A percentile compares a stretch with the other conserved stretches of the same genome.
These are phyloP conservation scores for Puntigrus tetrazona DNA, from an alignment of 2,113 vertebrate genomes.

Conservation along the genomic window DNA sequence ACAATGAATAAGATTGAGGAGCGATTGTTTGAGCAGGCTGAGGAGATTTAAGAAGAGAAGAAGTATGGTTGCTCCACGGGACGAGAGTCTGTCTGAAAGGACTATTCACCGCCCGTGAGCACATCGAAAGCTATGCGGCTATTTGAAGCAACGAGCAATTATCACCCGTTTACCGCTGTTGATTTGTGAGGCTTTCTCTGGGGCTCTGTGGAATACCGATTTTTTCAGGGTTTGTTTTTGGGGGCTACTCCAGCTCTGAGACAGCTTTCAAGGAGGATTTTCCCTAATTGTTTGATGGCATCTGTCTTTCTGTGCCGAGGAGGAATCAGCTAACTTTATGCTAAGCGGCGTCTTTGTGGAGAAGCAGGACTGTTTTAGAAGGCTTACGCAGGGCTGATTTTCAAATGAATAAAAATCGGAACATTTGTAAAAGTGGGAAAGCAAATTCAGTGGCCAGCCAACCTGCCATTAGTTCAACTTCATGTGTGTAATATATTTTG, in stretches of 20 bases:
- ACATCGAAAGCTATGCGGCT: constrained; percentile 68
- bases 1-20: constrained; percentile 63
- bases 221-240: constrained; percentile 41
- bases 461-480: not conserved
- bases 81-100: constrained; percentile 59
- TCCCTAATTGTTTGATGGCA: constrained; percentile 61
- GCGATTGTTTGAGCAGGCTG: constrained; percentile 52
- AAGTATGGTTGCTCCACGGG: constrained; percentile 39
- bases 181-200: constrained; percentile 44
- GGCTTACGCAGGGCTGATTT: too few relatives aligned
- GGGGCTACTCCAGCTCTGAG: constrained; percentile 7
- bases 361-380: not conserved
- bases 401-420: not conserved
- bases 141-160: constrained; percentile 63
- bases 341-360: not conserved
- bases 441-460: not conserved
- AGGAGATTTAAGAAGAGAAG: constrained; percentile 34
- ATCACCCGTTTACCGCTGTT: constrained; percentile 57
- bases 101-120: constrained; percentile 60
- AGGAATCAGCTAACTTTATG: not conserved
- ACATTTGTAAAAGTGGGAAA: not conserved
- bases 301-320: constrained; percentile 48
- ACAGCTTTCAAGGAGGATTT: constrained; percentile 39
- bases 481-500: constrained; percentile 12
- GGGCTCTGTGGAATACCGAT: constrained; percentile 31